phyloP scores from a whole-genome alignment of 2,888 invertebrate genomes.

The Stegana nigrithorax region DNA sequence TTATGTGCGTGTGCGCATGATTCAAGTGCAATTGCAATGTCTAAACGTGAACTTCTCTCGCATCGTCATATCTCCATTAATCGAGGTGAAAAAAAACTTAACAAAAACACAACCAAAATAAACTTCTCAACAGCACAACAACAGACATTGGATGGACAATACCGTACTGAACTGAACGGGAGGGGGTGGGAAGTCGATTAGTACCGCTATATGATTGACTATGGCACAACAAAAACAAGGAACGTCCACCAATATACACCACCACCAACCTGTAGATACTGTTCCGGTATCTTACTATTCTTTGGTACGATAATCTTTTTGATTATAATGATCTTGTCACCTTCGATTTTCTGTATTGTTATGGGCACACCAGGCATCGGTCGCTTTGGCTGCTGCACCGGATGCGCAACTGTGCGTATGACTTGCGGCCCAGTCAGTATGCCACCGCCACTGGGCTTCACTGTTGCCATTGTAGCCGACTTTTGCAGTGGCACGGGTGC shows the following conservation, averaged over 20 bases:
- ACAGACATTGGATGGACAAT: neutral
- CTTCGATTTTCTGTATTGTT: conserved; percentile 68
- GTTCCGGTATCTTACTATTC: conserved; percentile 67
- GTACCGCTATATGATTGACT: too few species aligned
- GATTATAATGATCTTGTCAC: conserved; percentile 69
- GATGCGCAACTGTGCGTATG: conserved; percentile 37
- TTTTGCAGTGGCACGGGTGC: conserved; percentile 45
- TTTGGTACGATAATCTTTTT: conserved; percentile 68
- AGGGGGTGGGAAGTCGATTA: too few species aligned
- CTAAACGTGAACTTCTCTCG: neutral
- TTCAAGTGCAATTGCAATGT: neutral
- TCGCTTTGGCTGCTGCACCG: conserved; percentile 44
- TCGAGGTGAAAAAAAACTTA: neutral
- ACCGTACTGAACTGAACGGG: conserved; percentile 21
- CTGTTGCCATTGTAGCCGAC: conserved; percentile 41
- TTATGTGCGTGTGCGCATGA: neutral
- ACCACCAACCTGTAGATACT: conserved; percentile 66
- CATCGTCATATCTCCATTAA: neutral
- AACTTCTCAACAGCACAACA: too few species aligned
- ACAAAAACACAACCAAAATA: neutral
- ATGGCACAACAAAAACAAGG: conserved; percentile 23
- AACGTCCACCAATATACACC: conserved; percentile 26
- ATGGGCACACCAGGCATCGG: conserved; percentile 64
- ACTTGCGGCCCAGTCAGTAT: conserved; percentile 62
- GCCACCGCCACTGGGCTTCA: conserved; percentile 58